Evolutionary conservation across 2,888 invertebrate species (phyloP), one percentile per base, ranked within the genome.

Genomic region (Nymphalis c-album): DNA sequence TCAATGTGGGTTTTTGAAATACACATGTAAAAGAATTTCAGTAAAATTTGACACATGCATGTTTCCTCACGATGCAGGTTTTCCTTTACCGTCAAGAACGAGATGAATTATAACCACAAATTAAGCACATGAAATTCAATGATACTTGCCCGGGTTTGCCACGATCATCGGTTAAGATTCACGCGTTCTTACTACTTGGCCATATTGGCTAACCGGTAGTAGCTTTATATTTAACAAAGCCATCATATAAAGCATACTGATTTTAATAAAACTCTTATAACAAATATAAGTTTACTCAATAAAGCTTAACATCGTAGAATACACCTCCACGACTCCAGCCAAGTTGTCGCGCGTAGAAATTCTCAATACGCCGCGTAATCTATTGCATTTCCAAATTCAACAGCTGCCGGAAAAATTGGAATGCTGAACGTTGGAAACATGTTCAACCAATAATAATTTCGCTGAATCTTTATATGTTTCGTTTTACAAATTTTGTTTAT

Each of bases 291-390:
- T 53, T 71, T 72, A 72, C 64, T 75, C 75, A 72, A 78, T 77
- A 73, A 71, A 63, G 71, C 55, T 64, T 61, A 68, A 53, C 69
- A 64, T 57, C 53, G 65, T 50, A 60, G 62, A 68, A 64, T 62
- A 67, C 69, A 57, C 64, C 64, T 64, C 61, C 60, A 53, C 74
- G 70, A 73, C 75, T 69, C 76, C 71, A 80, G 79, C 85, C 88
- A 85, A 85, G 85, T 87, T 62, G 58, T 47, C 69, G 73, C 78
- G 78, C 78, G 82, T 83, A 78, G 81, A 83, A 83, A 80, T 86
- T 81, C 78, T 78, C 82, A 82, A 85, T 85, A 85, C 79, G 83
- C 81, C 76, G 80, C 78, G 81, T 85, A 81, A 84, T 81, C 77
- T 74, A 77, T 76, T 75, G 77, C 78, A 80, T 78, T 76, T 76